Percentiles rank a stretch among this genome's conserved stretches.
These are phyloP conservation scores for Ictalurus punctatus DNA, from an alignment of 2,113 vertebrate species.

Conservation along the genomic window DNA sequence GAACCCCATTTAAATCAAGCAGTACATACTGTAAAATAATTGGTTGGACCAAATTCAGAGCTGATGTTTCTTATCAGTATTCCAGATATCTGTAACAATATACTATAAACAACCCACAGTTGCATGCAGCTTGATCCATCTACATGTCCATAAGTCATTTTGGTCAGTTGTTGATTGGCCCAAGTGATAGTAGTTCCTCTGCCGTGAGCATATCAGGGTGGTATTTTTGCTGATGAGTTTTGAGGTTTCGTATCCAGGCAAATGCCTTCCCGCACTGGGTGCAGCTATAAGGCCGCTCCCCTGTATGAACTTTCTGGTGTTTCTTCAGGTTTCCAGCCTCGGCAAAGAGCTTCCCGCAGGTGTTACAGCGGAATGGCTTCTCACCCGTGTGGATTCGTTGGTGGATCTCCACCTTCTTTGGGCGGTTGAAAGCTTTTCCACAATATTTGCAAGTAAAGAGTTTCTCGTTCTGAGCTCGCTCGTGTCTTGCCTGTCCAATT, in stretches of 20 bases:
- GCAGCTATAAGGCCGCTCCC: constrained; percentile 71
- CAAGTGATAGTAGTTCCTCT: constrained; percentile 41
- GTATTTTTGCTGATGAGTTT: constrained; percentile 69
- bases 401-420: constrained; percentile 75
- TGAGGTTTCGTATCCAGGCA: constrained; percentile 73
- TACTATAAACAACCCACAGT: constrained; percentile 17
- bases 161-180: constrained; percentile 42
- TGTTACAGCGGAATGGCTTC: constrained; percentile 71
- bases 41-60: constrained; percentile 5
- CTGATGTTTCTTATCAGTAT: not conserved
- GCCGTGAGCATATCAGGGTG: constrained; percentile 59
- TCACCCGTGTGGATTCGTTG: constrained; percentile 74
- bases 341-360: constrained; percentile 71
- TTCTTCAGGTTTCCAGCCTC: constrained; percentile 74
- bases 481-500: constrained; percentile 23
- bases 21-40: constrained; percentile 3
- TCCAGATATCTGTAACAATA: constrained; percentile 6
- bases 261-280: constrained; percentile 66
- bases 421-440: constrained; percentile 73
- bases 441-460: constrained; percentile 71
- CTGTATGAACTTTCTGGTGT: constrained; percentile 72
- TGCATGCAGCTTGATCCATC: constrained; percentile 26
- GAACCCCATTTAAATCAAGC: constrained; percentile 12
- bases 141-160: constrained; percentile 24
- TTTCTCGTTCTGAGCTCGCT: constrained; percentile 60